phyloP scores from a whole-genome alignment of 2,113 vertebrate genomes.

The Halcyon malimbica region DNA sequence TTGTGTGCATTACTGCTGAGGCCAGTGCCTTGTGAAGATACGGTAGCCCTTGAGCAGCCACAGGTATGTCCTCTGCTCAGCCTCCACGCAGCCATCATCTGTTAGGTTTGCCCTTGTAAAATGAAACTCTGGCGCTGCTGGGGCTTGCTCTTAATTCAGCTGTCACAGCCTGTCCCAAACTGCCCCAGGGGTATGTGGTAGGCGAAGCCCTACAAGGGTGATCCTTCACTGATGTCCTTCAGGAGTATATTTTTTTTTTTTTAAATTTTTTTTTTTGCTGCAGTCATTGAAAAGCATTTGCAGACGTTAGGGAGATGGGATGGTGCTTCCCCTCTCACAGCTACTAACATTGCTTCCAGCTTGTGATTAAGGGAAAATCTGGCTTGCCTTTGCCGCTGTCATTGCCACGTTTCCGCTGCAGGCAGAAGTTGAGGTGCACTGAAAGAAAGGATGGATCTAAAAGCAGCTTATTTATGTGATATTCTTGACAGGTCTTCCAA shows the following conservation, averaged over 20 bases:
- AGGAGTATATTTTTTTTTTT: not conserved
- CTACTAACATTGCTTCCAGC: not conserved
- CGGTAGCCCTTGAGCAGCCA: not conserved
- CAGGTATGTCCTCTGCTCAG: not conserved
- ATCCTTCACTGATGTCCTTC: not conserved
- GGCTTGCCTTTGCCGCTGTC: constrained; percentile 16
- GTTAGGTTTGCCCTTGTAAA: not conserved
- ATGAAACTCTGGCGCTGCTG: fast-evolving
- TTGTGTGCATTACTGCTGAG: not conserved
- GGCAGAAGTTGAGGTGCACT: constrained; percentile 3
- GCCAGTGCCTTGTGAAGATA: not conserved
- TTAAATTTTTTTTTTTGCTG: not conserved
- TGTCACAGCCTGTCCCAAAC: not conserved
- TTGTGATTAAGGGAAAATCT: constrained; percentile 38
- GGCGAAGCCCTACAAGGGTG: not conserved
- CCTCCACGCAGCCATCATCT: not conserved
- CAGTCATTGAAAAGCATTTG: not conserved
- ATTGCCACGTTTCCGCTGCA: not conserved
- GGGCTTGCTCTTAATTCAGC: not conserved
- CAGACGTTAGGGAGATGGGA: not conserved
- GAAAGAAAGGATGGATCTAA: not conserved
- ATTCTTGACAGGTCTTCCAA: not conserved
- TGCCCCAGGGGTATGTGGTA: not conserved
- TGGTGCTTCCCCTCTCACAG: not conserved
- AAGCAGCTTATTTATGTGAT: not conserved